A percentile compares a stretch with the other conserved stretches of the same genome.
phyloP scores from a whole-genome alignment of 2,888 invertebrate genomes.

The Agrilus mali region DNA sequence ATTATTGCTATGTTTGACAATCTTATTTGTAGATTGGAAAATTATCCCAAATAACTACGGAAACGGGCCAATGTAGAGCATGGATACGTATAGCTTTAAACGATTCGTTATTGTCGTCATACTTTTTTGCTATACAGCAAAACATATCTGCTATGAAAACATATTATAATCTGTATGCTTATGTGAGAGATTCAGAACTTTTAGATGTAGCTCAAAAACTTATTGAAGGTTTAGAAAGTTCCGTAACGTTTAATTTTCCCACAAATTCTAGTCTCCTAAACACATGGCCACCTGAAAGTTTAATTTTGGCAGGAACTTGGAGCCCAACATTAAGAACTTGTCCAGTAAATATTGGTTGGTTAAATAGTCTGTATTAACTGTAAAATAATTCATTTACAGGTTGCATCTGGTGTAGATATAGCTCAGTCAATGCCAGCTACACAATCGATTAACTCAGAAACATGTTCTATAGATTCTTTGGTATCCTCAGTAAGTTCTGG shows the following conservation, averaged over 20 bases:
- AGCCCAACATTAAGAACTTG: constrained; percentile 65
- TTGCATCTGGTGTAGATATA: constrained; percentile 66
- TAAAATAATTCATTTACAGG: constrained; percentile 22
- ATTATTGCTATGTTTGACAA: background rate
- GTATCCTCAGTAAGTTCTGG: constrained; percentile 34
- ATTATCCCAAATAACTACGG: constrained; percentile 70
- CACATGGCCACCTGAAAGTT: constrained; percentile 74
- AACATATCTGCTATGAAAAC: constrained; percentile 66
- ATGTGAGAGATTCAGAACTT: constrained; percentile 70
- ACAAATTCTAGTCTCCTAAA: constrained; percentile 80
- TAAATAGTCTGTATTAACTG: background rate
- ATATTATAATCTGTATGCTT: constrained; percentile 72
- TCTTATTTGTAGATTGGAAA: constrained; percentile 45
- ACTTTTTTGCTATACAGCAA: constrained; percentile 66
- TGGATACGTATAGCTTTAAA: constrained; percentile 86
- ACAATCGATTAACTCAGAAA: constrained; percentile 25
- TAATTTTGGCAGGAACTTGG: constrained; percentile 77
- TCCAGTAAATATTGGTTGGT: constrained; percentile 36
- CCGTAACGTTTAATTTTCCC: constrained; percentile 60
- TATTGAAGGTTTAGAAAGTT: constrained; percentile 63
- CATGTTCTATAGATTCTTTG: constrained; percentile 29
- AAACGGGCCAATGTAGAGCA: constrained; percentile 82
- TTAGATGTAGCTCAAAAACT: constrained; percentile 65
- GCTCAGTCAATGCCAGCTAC: constrained; percentile 40
- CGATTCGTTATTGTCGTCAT: constrained; percentile 77